Percentiles rank a stretch among this genome's conserved stretches.
These are phyloP conservation scores for Ceyx melanurus DNA, from an alignment of 2,113 vertebrate species.

Conservation along the genomic window DNA sequence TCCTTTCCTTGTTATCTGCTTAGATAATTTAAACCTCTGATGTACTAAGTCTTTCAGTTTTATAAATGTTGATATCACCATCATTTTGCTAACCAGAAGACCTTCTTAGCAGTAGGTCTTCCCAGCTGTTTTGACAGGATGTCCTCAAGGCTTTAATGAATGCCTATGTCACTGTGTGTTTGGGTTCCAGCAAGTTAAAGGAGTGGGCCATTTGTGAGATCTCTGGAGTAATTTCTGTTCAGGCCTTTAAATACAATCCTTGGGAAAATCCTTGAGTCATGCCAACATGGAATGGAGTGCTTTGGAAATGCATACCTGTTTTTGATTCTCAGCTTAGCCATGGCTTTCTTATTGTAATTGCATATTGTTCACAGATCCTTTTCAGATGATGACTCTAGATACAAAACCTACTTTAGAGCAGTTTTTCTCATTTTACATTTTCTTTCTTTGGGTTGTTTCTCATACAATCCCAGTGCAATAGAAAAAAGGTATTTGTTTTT, in stretches of 20 bases:
- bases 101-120: neutral
- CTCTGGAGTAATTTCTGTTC: neutral
- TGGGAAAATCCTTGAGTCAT: neutral
- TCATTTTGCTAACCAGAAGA: neutral
- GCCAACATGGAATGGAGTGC: neutral
- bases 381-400: too few relatives aligned
- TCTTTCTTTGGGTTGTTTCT: neutral
- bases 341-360: neutral
- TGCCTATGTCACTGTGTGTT: accelerated
- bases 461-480: neutral
- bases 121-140: neutral
- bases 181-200: neutral
- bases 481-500: neutral
- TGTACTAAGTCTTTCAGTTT: neutral
- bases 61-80: neutral
- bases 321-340: neutral
- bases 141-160: neutral
- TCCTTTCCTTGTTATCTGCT: neutral
- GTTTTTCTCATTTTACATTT: neutral
- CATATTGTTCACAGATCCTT: neutral
- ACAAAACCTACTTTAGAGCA: neutral
- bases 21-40: neutral
- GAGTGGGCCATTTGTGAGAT: neutral
- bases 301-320: neutral
- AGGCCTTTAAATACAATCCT: neutral